phyloP scores from a whole-genome alignment of 2,797 vertebrate species.

The Coilia nasus region DNA sequence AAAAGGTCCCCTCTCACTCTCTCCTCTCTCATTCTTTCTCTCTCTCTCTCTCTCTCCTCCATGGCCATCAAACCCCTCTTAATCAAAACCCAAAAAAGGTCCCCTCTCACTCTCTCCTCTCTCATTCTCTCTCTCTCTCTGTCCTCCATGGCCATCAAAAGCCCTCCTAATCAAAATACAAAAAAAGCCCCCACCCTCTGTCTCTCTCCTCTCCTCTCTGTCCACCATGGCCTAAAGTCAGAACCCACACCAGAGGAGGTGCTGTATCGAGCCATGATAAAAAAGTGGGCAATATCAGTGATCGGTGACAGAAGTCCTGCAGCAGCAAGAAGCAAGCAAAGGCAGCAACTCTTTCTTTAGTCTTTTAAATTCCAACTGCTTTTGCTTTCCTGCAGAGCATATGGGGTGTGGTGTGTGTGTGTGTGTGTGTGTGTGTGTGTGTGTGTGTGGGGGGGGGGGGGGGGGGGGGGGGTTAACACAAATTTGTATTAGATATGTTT shows the following conservation, averaged over 20 bases:
- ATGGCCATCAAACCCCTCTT: slow-evolving; percentile 7
- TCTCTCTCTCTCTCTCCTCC: background rate
- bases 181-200: background rate
- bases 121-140: slow-evolving; percentile 42
- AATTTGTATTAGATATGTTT: background rate
- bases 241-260: background rate
- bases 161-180: slow-evolving; percentile 12
- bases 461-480: background rate
- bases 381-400: background rate
- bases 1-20: too few relatives aligned
- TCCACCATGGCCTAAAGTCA: slow-evolving; percentile 35
- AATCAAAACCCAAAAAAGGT: slow-evolving; percentile 8
- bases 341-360: background rate
- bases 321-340: background rate
- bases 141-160: slow-evolving; percentile 17
- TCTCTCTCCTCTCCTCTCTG: slow-evolving; percentile 39
- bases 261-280: background rate
- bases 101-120: background rate
- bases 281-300: background rate
- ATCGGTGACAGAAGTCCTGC: background rate
- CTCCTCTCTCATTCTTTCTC: too few relatives aligned
- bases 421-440: too few relatives aligned
- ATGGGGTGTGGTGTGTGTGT: background rate
- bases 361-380: background rate
- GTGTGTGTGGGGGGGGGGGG: too few relatives aligned